Evolutionary conservation across 2,113 vertebrate species (phyloP).

Genomic region (Baryphthengus martii): DNA sequence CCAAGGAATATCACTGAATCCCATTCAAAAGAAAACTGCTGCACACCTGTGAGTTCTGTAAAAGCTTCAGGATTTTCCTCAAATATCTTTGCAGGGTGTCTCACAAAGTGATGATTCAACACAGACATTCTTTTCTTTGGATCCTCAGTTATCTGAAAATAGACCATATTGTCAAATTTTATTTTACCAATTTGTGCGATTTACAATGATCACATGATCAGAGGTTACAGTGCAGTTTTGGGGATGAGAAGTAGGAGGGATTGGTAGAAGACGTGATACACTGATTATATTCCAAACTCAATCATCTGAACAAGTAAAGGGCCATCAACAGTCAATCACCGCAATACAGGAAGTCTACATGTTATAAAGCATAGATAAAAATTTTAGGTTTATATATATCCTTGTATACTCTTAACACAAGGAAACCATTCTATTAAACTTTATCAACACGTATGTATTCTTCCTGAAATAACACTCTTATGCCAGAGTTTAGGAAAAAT

Average conservation of each 20-base stretch:
- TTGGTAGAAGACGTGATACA: neutral
- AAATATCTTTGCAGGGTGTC: slow-evolving; percentile 83
- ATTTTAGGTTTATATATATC: neutral
- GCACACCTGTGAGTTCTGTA: slow-evolving; percentile 80
- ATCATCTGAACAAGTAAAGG: neutral
- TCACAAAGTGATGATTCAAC: slow-evolving; percentile 90
- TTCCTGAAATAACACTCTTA: neutral
- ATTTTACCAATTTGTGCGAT: neutral
- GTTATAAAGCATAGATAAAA: neutral
- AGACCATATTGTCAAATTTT: neutral
- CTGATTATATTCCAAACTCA: neutral
- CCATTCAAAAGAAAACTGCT: neutral
- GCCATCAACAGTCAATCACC: neutral
- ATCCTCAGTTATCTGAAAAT: slow-evolving; percentile 84
- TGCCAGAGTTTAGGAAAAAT: neutral
- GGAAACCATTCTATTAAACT: neutral
- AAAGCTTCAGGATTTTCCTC: slow-evolving; percentile 74
- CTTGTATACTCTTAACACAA: neutral
- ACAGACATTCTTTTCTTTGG: slow-evolving; percentile 81
- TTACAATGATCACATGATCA: neutral
- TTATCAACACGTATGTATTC: neutral
- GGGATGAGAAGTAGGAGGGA: neutral
- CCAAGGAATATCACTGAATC: neutral
- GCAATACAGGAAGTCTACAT: neutral
- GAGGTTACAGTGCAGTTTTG: neutral